phyloP scores from a whole-genome alignment of 1,140 invertebrate genomes.

The Vanessa atalanta region DNA sequence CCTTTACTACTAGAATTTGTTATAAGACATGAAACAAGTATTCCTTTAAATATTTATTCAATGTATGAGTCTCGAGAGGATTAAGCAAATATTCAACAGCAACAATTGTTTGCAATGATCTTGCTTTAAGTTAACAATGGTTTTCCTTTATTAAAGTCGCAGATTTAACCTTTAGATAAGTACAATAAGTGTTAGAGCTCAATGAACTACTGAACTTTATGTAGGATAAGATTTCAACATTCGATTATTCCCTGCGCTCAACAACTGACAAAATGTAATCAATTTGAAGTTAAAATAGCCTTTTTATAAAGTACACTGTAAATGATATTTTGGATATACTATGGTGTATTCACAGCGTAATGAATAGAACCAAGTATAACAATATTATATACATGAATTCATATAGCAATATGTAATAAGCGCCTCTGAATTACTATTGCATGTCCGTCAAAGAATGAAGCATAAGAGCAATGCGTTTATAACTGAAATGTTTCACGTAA shows the following conservation, averaged over 20 bases:
- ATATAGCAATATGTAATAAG: too few species aligned
- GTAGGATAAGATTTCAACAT: slow-evolving; percentile 65
- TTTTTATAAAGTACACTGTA: neutral
- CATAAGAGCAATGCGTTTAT: slow-evolving; percentile 37
- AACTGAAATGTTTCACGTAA: slow-evolving; percentile 52
- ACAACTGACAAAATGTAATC: slow-evolving; percentile 4
- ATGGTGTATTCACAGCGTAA: too few species aligned
- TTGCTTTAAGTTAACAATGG: slow-evolving; percentile 4
- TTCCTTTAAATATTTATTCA: slow-evolving; percentile 12
- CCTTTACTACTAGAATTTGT: slow-evolving; percentile 17
- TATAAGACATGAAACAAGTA: slow-evolving; percentile 2
- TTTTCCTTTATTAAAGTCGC: slow-evolving; percentile 29
- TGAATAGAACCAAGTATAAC: too few species aligned
- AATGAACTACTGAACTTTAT: slow-evolving; percentile 74
- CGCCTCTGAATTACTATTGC: too few species aligned
- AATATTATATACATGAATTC: too few species aligned
- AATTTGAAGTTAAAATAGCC: neutral
- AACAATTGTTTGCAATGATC: slow-evolving; percentile 12
- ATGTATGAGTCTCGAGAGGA: neutral
- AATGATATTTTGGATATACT: too few species aligned
- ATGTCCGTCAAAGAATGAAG: neutral
- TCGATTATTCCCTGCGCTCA: slow-evolving; percentile 34
- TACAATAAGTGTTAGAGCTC: slow-evolving; percentile 57
- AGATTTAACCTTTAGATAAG: slow-evolving; percentile 68
- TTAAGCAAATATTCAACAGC: slow-evolving; percentile 8